These are phyloP conservation scores for Oedothorax gibbosus DNA, from an alignment of 1,140 invertebrate species.

Conservation along the genomic window DNA sequence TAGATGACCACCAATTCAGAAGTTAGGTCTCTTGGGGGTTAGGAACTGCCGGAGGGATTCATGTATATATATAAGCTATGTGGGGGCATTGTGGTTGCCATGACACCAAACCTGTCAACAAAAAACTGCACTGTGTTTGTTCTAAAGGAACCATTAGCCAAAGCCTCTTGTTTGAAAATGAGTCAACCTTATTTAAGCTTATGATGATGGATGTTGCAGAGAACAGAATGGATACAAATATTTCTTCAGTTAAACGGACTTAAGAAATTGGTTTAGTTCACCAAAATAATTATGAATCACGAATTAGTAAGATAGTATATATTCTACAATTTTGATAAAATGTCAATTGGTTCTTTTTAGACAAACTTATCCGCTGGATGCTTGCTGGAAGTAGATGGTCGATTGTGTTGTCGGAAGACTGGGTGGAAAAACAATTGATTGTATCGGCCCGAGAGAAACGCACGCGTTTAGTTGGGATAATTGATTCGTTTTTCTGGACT, in stretches of 20 bases:
- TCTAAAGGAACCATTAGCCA: too few species aligned
- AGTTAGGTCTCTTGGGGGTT: slow-evolving; percentile 7
- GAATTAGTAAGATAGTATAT: too few species aligned
- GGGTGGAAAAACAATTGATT: slow-evolving; percentile 3
- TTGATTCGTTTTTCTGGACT: too few species aligned
- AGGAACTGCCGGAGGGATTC: slow-evolving; percentile 19
- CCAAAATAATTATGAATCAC: too few species aligned
- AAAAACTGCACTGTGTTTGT: background rate
- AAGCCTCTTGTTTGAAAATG: too few species aligned
- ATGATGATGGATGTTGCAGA: background rate
- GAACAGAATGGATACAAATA: background rate
- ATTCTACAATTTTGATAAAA: too few species aligned
- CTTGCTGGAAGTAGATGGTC: background rate
- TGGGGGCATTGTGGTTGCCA: slow-evolving; percentile 5
- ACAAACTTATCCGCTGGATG: too few species aligned
- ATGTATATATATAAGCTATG: background rate
- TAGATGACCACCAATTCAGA: background rate
- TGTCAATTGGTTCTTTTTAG: too few species aligned
- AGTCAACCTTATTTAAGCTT: background rate
- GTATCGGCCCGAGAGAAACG: background rate
- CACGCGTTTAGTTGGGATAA: too few species aligned
- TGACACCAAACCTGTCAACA: slow-evolving; percentile 18
- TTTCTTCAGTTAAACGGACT: too few species aligned
- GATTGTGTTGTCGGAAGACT: background rate
- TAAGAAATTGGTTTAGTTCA: too few species aligned